These are phyloP conservation scores for Polypterus senegalus DNA, from an alignment of 2,113 vertebrate genomes.

Conservation along the genomic window DNA sequence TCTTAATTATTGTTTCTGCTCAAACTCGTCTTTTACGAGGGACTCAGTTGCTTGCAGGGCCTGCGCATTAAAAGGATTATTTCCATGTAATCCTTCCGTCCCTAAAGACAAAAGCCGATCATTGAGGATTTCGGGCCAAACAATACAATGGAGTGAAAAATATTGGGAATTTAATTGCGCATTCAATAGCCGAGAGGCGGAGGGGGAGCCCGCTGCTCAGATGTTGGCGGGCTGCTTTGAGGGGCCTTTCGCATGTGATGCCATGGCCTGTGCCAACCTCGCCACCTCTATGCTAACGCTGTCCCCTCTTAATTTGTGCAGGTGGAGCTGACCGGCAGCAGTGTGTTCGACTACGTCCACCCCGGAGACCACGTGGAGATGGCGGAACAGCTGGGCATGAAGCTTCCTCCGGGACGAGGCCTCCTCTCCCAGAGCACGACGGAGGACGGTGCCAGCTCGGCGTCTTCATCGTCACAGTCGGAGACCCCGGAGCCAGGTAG, in stretches of 20 bases:
- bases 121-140: slow-evolving; percentile 20
- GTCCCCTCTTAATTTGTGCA: slow-evolving; percentile 29
- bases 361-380: slow-evolving; percentile 95
- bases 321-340: slow-evolving; percentile 99
- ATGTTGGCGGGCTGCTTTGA: too few species aligned
- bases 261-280: too few species aligned
- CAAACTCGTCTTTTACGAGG: slow-evolving; percentile 78
- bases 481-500: slow-evolving; percentile 97
- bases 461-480: slow-evolving; percentile 88
- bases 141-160: slow-evolving; percentile 10
- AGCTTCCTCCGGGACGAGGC: slow-evolving; percentile 86
- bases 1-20: slow-evolving; percentile 74
- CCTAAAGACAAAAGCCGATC: slow-evolving; percentile 66
- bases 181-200: slow-evolving; percentile 10
- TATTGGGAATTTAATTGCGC: slow-evolving; percentile 4
- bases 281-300: slow-evolving; percentile 3
- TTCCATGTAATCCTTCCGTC: slow-evolving; percentile 83
- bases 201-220: too few species aligned
- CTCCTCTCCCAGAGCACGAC: slow-evolving; percentile 75
- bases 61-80: slow-evolving; percentile 89
- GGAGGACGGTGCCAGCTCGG: slow-evolving; percentile 87
- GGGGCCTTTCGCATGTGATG: too few species aligned
- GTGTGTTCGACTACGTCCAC: slow-evolving; percentile 94
- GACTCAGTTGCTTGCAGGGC: slow-evolving; percentile 81
- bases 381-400: slow-evolving; percentile 98